Base-by-base conservation (phyloP, 92 coral and sea anemone species). In the Metridium senile region DNA sequence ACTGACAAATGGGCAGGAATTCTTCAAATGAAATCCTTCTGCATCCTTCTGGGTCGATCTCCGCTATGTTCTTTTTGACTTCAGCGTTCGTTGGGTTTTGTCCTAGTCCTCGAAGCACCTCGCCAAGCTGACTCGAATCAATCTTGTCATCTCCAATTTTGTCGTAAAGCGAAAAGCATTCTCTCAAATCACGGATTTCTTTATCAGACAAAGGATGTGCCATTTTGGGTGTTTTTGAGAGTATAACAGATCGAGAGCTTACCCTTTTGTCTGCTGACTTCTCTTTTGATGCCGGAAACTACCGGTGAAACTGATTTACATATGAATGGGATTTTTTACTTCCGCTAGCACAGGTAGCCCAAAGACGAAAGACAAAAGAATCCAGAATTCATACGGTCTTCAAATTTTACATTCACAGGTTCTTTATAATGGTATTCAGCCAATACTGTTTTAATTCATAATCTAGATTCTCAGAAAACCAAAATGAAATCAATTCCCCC, bases 11-110 rank as follows among this genome's bases (percentile, higher is more conserved):
- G 0, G 99, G 97, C 19, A 96, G 81, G 71, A 96, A 89, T 72
- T 96, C 99, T 6, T 93, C 94, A 62, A 96, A 88, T 25, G 97
- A 85, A 61, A 96, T 84, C 69, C 97, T 82, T 23, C 74, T 86
- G 47, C 71, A 86, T 9, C 97, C 95, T 8, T 73, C 85, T 7
- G 99, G 90, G 74, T 93, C 94, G 46, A 96, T 73, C 77, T 96
- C 97, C n/a, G 73, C 77, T 39, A 93, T 77, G 62, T 89, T 90
- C 79, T 96, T 96, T 56, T 86, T 88, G 62, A 96, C 87, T 49
- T 96, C 99, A 66, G 90, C 92, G 78, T 96, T 91, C 0, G 99
- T 96, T 6, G 99, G 99, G 70, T 96, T 96, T 81, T 92, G 88
- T 0, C 97, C 97, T 21, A 89, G 82, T n/a, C 97, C 92, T 53